These are phyloP conservation scores for Malthinus seriepunctatus DNA, from an alignment of 2,888 invertebrate genomes.

Conservation along the genomic window DNA sequence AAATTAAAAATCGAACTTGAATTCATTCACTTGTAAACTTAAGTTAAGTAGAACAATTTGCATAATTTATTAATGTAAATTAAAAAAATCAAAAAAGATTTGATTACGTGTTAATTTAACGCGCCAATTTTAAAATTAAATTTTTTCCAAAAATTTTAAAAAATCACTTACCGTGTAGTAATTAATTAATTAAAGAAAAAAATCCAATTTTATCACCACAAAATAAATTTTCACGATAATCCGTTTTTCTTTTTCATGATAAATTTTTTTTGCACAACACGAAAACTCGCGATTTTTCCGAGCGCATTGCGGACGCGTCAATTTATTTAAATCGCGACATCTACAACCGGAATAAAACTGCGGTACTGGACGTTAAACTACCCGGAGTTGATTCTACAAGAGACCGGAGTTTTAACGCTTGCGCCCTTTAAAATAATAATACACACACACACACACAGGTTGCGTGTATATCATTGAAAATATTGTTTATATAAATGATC, in stretches of 20 bases:
- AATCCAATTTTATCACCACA: neutral
- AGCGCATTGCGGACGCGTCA: conserved; percentile 22
- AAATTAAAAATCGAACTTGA: no score
- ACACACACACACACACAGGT: conserved; percentile 40
- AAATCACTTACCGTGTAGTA: neutral
- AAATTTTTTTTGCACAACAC: neutral
- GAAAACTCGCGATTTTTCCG: conserved; percentile 2
- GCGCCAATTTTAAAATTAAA: neutral
- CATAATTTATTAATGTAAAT: no score
- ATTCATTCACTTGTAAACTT: no score
- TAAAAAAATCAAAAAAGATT: no score
- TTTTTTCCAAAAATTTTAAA: neutral
- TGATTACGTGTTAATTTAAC: no score
- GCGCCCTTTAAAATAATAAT: conserved; percentile 28
- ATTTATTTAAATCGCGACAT: conserved; percentile 11
- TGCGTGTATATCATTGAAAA: conserved; percentile 48
- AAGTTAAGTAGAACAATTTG: no score
- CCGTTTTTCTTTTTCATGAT: neutral
- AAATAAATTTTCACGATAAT: neutral
- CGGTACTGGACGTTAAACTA: conserved; percentile 32
- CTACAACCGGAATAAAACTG: conserved; percentile 31
- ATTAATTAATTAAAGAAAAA: neutral
- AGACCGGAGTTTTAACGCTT: conserved; percentile 35
- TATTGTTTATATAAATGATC: conserved; percentile 44
- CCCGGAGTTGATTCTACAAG: conserved; percentile 32